Conservation (phyloP, 2,888 invertebrate genomes). For the Archips crataeganus region DNA sequence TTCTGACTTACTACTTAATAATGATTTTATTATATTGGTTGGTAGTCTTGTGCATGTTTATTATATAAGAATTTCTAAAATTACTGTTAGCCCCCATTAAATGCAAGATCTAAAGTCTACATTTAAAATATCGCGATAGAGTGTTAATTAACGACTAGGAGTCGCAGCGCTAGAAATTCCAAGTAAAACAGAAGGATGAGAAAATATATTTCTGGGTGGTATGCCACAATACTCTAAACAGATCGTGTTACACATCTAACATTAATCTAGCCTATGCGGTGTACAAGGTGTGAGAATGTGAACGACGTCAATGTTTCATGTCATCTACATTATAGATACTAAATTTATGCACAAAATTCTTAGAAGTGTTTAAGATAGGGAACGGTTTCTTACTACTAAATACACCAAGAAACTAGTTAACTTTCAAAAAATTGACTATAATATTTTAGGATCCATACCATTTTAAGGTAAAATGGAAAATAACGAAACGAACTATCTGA, state of each 20-base stretch:
- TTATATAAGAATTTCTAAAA: conserved; percentile 46
- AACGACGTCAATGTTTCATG: conserved; percentile 60
- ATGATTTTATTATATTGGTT: conserved; percentile 43
- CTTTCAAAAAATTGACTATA: conserved; percentile 46
- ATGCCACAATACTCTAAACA: not conserved
- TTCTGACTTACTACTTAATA: conserved; percentile 45
- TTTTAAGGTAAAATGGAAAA: conserved; percentile 19
- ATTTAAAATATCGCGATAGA: conserved; percentile 16
- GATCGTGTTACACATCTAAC: not conserved
- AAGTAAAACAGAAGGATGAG: conserved; percentile 13
- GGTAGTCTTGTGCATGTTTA: conserved; percentile 44
- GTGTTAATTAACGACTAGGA: conserved; percentile 13
- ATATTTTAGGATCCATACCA: conserved; percentile 6
- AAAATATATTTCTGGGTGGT: not conserved
- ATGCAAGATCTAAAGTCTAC: conserved; percentile 30
- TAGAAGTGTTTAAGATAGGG: conserved; percentile 47
- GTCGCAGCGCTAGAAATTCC: conserved; percentile 20
- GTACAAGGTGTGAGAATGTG: conserved; percentile 49
- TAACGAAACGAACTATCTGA: conserved; percentile 17
- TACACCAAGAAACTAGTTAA: not conserved
- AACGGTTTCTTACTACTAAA: not conserved
- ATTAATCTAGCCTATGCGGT: conserved; percentile 8
- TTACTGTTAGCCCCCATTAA: conserved; percentile 50
- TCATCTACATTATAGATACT: conserved; percentile 54
- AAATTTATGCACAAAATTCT: conserved; percentile 60